Conservation (phyloP, 2,888 invertebrate species). For the Amiota communis region DNA sequence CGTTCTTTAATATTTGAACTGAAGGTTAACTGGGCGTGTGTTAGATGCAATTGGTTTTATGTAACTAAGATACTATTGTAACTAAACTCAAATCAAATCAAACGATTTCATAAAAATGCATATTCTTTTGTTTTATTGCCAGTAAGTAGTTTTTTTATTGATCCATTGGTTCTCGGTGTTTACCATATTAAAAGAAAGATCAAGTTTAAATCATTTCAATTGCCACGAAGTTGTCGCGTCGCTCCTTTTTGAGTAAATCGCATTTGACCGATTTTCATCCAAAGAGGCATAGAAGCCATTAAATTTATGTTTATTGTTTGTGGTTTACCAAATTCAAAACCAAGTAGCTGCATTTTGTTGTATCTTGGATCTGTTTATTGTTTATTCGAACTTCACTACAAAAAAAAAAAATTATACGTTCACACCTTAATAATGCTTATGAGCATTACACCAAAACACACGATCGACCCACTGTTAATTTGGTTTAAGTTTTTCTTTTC, state of each 20-base stretch:
- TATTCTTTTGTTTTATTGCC: neutral
- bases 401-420: constrained; percentile 30
- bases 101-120: neutral
- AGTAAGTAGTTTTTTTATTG: too few species aligned
- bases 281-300: too few species aligned
- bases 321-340: too few species aligned
- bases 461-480: constrained; percentile 17
- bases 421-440: constrained; percentile 46
- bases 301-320: too few species aligned
- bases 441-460: constrained; percentile 31
- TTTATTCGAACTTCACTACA: neutral
- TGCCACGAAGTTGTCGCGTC: neutral
- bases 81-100: too few species aligned
- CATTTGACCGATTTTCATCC: constrained; percentile 4
- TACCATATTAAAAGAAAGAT: constrained; percentile 1
- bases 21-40: constrained; percentile 6
- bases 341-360: neutral
- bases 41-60: neutral
- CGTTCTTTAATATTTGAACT: neutral
- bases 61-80: too few species aligned
- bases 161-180: neutral
- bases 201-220: constrained; percentile 7
- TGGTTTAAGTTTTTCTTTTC: neutral
- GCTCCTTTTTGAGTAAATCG: neutral
- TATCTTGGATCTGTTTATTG: neutral